Conservation (phyloP, 2,888 invertebrate species). For the Troides aeacus region DNA sequence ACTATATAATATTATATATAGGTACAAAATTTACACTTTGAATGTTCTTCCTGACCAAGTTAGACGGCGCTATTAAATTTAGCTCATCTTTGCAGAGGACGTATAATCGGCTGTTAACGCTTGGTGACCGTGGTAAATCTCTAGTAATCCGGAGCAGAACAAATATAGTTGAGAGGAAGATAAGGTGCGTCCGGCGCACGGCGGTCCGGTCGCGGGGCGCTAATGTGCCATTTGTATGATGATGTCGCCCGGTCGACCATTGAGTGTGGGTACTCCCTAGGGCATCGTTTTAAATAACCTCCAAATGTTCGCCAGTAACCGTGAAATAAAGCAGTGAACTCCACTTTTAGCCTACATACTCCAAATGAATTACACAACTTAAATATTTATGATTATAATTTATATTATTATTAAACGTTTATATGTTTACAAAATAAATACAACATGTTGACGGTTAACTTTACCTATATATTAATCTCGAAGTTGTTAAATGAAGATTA, state of each 20-base stretch:
- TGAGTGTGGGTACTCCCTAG: slow-evolving; percentile 39
- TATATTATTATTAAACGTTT: background rate
- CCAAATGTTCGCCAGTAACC: slow-evolving; percentile 28
- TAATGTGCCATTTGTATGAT: slow-evolving; percentile 79
- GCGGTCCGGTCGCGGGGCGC: slow-evolving; percentile 49
- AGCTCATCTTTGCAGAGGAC: slow-evolving; percentile 73
- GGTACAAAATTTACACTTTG: background rate
- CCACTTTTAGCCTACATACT: slow-evolving; percentile 1
- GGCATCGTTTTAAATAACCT: slow-evolving; percentile 47
- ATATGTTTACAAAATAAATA: background rate
- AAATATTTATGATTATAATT: background rate
- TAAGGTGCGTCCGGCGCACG: slow-evolving; percentile 70
- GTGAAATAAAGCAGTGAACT: slow-evolving; percentile 4
- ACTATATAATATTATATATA: background rate
- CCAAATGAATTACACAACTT: background rate
- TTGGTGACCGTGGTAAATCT: slow-evolving; percentile 75
- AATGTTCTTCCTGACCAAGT: slow-evolving; percentile 51
- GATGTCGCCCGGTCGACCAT: slow-evolving; percentile 52
- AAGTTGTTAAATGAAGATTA: background rate
- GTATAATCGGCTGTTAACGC: slow-evolving; percentile 71
- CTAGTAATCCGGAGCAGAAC: slow-evolving; percentile 72
- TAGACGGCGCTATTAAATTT: slow-evolving; percentile 58
- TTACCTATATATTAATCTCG: background rate
- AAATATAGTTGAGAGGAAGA: slow-evolving; percentile 77
- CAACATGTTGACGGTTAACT: no score